Evolutionary conservation across 2,797 vertebrate genomes (phyloP).

Genomic region (Erethizon dorsatum): DNA sequence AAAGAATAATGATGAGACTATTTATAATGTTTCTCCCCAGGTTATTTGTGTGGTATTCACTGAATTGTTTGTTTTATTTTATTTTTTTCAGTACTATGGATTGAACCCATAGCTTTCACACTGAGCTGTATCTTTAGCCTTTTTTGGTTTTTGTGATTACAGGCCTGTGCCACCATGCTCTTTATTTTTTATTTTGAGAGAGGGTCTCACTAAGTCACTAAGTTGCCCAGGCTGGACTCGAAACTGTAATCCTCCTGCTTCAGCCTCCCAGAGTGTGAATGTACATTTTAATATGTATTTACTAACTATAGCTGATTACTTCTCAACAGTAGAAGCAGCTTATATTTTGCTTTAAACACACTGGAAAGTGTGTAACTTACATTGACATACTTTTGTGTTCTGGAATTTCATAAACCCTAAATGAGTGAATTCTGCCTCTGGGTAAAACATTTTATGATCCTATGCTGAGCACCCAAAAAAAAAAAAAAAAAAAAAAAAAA

Average conservation of each 20-base stretch:
- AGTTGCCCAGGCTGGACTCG: background rate
- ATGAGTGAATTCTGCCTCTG: background rate
- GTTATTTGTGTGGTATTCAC: background rate
- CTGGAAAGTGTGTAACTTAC: background rate
- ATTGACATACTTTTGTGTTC: conserved; percentile 2
- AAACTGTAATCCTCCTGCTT: background rate
- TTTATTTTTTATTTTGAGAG: background rate
- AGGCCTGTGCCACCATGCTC: background rate
- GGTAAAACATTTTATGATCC: background rate
- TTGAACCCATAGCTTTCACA: background rate
- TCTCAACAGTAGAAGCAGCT: conserved; percentile 1
- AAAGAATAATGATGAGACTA: background rate
- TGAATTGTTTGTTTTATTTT: background rate
- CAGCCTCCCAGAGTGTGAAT: background rate
- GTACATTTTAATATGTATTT: background rate
- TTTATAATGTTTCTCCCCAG: background rate
- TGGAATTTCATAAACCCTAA: conserved; percentile 22
- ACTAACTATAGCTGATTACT: background rate
- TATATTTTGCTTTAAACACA: background rate
- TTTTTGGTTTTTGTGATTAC: background rate
- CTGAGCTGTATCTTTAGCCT: background rate
- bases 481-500: background rate
- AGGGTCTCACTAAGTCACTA: background rate
- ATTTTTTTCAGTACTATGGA: background rate
- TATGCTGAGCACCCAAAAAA: background rate